These are phyloP conservation scores for Trypoxylus dichotomus DNA, from an alignment of 1,140 invertebrate genomes.

Conservation along the genomic window DNA sequence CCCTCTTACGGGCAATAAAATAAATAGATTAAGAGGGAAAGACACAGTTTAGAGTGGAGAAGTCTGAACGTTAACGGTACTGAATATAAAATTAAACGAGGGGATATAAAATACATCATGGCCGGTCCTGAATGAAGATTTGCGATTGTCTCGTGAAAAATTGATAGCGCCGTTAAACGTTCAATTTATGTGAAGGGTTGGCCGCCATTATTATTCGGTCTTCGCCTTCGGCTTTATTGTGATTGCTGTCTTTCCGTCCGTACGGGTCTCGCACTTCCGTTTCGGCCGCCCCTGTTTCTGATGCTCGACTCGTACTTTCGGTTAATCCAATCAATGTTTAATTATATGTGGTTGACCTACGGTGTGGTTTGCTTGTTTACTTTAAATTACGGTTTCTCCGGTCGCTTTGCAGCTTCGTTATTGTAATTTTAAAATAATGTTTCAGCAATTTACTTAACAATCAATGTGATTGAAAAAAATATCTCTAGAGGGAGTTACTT, in stretches of 20 bases:
- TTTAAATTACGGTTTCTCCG: background rate
- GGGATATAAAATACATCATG: slow-evolving; percentile 32
- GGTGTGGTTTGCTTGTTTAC: background rate
- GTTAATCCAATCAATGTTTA: background rate
- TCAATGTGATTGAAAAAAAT: no score
- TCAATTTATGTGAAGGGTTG: slow-evolving; percentile 40
- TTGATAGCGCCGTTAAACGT: slow-evolving; percentile 41
- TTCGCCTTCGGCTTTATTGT: slow-evolving; percentile 39
- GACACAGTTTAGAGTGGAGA: background rate
- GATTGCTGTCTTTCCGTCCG: slow-evolving; percentile 28
- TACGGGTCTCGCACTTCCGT: background rate
- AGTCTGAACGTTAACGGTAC: background rate
- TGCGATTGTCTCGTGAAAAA: slow-evolving; percentile 39
- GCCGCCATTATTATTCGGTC: slow-evolving; percentile 39
- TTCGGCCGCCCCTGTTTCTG: background rate
- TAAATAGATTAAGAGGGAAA: background rate
- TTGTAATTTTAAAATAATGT: no score
- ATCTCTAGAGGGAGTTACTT: no score
- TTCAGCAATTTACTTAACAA: no score
- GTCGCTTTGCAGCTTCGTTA: no score
- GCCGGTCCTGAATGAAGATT: slow-evolving; percentile 32
- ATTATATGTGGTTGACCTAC: background rate
- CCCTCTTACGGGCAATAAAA: slow-evolving; percentile 6
- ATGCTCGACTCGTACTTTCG: background rate
- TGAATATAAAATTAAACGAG: slow-evolving; percentile 20